phyloP scores from a whole-genome alignment of 2,888 invertebrate species.

The Dyspetes luteomarginatus region DNA sequence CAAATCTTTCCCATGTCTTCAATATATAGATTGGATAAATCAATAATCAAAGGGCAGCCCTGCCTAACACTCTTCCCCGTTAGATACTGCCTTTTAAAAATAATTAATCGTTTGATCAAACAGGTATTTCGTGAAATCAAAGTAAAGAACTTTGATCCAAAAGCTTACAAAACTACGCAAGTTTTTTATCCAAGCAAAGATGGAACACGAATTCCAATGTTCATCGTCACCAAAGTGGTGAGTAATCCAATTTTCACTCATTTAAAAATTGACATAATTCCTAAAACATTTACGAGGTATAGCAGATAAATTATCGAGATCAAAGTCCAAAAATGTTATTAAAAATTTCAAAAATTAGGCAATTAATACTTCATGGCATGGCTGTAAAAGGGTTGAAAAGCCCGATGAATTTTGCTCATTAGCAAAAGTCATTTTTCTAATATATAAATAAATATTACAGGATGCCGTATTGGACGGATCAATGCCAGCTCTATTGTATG shows the following conservation, averaged over 20 bases:
- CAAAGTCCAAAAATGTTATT: too few relatives aligned
- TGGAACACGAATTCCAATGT: conserved; percentile 98
- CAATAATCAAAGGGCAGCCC: too few relatives aligned
- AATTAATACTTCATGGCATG: too few relatives aligned
- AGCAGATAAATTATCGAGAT: too few relatives aligned
- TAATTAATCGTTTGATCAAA: conserved; percentile 38
- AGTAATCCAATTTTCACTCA: conserved; percentile 51
- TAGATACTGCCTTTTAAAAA: not conserved
- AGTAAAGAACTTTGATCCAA: conserved; percentile 92
- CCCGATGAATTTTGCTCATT: too few relatives aligned
- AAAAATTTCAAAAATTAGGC: too few relatives aligned
- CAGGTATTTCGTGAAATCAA: conserved; percentile 94
- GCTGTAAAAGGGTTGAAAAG: too few relatives aligned
- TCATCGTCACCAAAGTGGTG: conserved; percentile 93
- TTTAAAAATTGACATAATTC: too few relatives aligned
- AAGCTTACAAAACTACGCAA: conserved; percentile 93
- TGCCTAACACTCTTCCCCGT: not conserved
- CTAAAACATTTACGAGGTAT: too few relatives aligned
- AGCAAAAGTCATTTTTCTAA: not conserved
- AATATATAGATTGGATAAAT: too few relatives aligned
- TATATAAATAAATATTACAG: conserved; percentile 81
- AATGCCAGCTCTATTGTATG: conserved; percentile 95
- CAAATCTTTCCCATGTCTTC: too few relatives aligned
- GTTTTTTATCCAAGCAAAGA: conserved; percentile 97
- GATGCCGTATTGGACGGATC: conserved; percentile 87